These are phyloP conservation scores for Eugnorisma glareosa DNA, from an alignment of 2,888 invertebrate species.

Conservation along the genomic window DNA sequence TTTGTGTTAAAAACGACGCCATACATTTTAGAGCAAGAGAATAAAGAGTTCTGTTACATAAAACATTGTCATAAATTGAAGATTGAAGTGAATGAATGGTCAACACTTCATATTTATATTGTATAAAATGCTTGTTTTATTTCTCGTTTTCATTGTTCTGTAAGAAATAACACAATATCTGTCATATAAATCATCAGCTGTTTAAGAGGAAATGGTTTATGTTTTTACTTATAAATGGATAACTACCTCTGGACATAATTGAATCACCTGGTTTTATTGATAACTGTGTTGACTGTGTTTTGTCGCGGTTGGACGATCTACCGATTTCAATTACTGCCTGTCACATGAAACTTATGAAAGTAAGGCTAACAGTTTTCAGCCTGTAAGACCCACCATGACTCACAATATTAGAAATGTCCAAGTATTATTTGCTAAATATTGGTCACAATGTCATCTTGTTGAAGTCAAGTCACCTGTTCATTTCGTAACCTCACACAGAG, in stretches of 20 bases:
- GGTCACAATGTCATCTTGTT: constrained; percentile 16
- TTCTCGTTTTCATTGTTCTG: constrained; percentile 21
- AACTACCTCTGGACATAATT: not conserved
- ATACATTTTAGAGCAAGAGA: not conserved
- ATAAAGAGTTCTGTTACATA: not conserved
- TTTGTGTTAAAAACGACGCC: too few relatives aligned
- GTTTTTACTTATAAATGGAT: not conserved
- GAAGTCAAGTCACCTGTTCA: constrained; percentile 40
- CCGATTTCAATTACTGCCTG: not conserved
- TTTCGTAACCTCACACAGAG: constrained; percentile 52
- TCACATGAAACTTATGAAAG: not conserved
- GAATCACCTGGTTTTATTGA: too few relatives aligned
- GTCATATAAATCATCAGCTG: not conserved
- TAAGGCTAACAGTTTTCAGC: not conserved
- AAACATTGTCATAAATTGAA: not conserved
- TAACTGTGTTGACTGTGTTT: too few relatives aligned
- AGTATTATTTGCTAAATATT: constrained; percentile 34
- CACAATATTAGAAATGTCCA: constrained; percentile 41
- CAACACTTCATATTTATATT: not conserved
- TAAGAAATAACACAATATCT: constrained; percentile 10
- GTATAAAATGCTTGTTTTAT: constrained; percentile 7
- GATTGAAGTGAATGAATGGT: not conserved
- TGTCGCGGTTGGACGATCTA: not conserved
- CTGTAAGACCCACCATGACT: constrained; percentile 27
- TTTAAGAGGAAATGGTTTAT: not conserved